These are phyloP conservation scores for Sebastes itinus DNA, from an alignment of 2,797 vertebrate genomes.

Conservation along the genomic window DNA sequence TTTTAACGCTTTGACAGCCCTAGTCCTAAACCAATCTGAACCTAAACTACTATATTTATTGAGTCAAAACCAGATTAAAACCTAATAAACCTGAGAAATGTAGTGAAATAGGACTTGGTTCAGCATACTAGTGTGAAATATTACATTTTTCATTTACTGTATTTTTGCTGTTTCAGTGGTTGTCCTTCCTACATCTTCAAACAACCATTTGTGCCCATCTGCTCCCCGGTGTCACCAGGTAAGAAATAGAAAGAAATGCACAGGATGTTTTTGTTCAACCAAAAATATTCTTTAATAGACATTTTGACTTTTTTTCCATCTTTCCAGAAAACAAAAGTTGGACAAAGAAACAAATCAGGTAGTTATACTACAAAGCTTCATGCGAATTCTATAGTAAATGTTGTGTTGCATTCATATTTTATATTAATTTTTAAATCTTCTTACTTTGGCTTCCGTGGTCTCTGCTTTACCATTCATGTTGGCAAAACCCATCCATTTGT, in stretches of 20 bases:
- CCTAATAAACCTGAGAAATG: neutral
- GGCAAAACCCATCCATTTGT: slow-evolving; percentile 31
- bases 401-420: slow-evolving; percentile 60
- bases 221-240: slow-evolving; percentile 82
- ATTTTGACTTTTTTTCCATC: neutral
- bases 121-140: neutral
- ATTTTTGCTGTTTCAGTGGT: slow-evolving; percentile 71
- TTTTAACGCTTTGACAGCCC: neutral
- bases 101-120: neutral
- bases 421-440: slow-evolving; percentile 51
- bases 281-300: neutral
- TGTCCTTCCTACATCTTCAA: slow-evolving; percentile 88
- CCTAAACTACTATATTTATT: neutral
- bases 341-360: slow-evolving; percentile 92
- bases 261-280: neutral
- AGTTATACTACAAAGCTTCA: neutral
- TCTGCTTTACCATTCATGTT: slow-evolving; percentile 54
- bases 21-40: neutral
- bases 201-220: slow-evolving; percentile 85
- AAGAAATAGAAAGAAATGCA: neutral
- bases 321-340: slow-evolving; percentile 87
- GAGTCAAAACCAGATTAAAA: neutral
- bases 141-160: neutral
- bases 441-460: slow-evolving; percentile 77
- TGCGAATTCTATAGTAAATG: slow-evolving; percentile 37